Conservation (phyloP, 2,888 invertebrate genomes). For the Spilarctia lutea region DNA sequence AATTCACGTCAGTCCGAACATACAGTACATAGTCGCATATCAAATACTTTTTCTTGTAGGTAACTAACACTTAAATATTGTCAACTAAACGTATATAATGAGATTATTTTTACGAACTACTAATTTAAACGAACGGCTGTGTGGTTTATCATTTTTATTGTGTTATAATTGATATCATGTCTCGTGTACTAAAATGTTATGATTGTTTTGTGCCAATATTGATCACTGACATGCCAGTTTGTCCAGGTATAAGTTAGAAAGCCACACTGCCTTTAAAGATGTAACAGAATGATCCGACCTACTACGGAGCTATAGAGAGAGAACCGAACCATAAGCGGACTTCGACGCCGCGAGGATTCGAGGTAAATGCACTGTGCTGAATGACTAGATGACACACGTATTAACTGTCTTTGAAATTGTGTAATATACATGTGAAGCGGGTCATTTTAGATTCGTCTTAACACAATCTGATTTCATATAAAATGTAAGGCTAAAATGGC, state of each 20-base stretch:
- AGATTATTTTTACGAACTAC: conserved; percentile 55
- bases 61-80: conserved; percentile 60
- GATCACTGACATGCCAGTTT: conserved; percentile 78
- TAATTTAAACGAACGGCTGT: conserved; percentile 65
- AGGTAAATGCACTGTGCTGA: conserved; percentile 82
- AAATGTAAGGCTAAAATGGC: conserved; percentile 16
- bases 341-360: conserved; percentile 75
- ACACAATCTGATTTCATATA: background rate
- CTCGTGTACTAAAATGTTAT: conserved; percentile 49
- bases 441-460: conserved; percentile 32
- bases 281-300: conserved; percentile 73
- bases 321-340: conserved; percentile 64
- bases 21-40: conserved; percentile 45
- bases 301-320: conserved; percentile 75
- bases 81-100: conserved; percentile 58
- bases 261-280: conserved; percentile 82
- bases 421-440: conserved; percentile 53
- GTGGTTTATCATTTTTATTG: conserved; percentile 67
- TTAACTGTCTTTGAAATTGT: conserved; percentile 49
- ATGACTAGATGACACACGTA: conserved; percentile 65
- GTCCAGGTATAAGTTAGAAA: conserved; percentile 82
- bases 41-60: conserved; percentile 75
- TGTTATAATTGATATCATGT: conserved; percentile 44
- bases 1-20: conserved; percentile 34
- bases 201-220: conserved; percentile 70